Percentiles rank a stretch among this genome's conserved stretches.
These are phyloP conservation scores for Bibio marci DNA, from an alignment of 2,888 invertebrate genomes.

Conservation along the genomic window DNA sequence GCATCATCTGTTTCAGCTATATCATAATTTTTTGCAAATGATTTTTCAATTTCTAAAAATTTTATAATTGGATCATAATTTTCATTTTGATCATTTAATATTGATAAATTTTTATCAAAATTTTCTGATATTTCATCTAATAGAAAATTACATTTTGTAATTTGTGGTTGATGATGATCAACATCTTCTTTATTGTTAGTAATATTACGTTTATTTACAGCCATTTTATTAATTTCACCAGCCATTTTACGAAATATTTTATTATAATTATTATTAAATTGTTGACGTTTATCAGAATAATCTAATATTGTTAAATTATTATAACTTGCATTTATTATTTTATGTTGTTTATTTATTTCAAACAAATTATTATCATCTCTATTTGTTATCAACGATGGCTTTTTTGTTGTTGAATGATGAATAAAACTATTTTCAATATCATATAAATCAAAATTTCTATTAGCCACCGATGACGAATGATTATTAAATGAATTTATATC, in stretches of 20 bases:
- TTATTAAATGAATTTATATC: not conserved
- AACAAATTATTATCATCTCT: not conserved
- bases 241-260: slow-evolving; percentile 8
- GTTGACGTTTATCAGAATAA: slow-evolving; percentile 28
- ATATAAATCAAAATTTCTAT: slow-evolving; percentile 27
- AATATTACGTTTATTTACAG: slow-evolving; percentile 7
- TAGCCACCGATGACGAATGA: slow-evolving; percentile 17
- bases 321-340: slow-evolving; percentile 39
- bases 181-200: slow-evolving; percentile 9
- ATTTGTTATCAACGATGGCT: too few relatives aligned
- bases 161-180: too few relatives aligned
- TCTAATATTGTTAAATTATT: slow-evolving; percentile 42
- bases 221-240: slow-evolving; percentile 7
- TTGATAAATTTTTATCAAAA: slow-evolving; percentile 38
- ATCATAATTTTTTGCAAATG: not conserved
- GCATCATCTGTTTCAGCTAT: too few relatives aligned
- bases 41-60: slow-evolving; percentile 9
- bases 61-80: slow-evolving; percentile 19
- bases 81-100: slow-evolving; percentile 34
- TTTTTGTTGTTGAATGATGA: not conserved
- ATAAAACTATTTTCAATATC: slow-evolving; percentile 15
- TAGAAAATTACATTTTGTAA: slow-evolving; percentile 23
- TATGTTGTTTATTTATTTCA: slow-evolving; percentile 6
- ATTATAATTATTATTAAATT: slow-evolving; percentile 7
- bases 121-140: slow-evolving; percentile 33